These are phyloP conservation scores for Gymnarchus niloticus DNA, from an alignment of 2,113 vertebrate species.

Conservation along the genomic window DNA sequence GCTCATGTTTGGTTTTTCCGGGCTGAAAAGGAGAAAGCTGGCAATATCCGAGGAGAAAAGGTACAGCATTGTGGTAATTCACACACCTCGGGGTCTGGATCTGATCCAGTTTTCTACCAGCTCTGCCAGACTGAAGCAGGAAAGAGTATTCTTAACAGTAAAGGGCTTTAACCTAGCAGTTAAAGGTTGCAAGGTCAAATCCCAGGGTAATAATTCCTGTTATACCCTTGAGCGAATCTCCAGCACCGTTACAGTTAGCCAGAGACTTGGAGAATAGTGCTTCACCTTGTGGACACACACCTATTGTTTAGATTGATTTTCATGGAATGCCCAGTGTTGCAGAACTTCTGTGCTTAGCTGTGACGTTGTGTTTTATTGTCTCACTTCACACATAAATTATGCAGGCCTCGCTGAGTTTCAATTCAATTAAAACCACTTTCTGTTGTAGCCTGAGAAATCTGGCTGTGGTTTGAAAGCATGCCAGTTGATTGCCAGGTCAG, in stretches of 20 bases:
- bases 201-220: neutral
- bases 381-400: neutral
- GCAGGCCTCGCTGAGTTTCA: slow-evolving; percentile 15
- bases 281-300: neutral
- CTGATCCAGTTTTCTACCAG: neutral
- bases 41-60: neutral
- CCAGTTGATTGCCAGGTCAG: neutral
- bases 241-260: neutral
- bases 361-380: neutral
- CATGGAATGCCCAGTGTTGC: neutral
- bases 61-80: neutral
- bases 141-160: neutral
- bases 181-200: neutral
- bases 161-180: neutral
- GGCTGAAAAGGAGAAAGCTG: neutral
- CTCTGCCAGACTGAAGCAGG: neutral
- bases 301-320: neutral
- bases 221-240: neutral
- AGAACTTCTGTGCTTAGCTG: neutral
- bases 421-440: neutral
- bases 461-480: neutral
- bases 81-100: neutral
- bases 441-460: neutral
- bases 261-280: neutral
- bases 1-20: neutral